Evolutionary conservation across 1,140 invertebrate species (phyloP).

Genomic region (Brachionus sp.): DNA sequence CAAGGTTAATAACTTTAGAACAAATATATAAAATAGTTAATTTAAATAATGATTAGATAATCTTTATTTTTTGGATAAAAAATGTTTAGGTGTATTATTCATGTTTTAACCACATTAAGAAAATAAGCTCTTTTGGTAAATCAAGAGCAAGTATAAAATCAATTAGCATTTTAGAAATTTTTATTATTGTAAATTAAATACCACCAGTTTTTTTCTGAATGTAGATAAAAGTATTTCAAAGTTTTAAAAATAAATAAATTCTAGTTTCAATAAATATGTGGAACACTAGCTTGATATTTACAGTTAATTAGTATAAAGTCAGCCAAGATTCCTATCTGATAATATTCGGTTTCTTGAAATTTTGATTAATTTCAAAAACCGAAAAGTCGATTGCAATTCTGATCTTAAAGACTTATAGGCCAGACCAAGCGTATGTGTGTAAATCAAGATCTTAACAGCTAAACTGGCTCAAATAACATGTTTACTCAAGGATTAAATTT

Average conservation of each 20-base stretch:
- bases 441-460: background rate
- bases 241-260: conserved; percentile 4
- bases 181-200: background rate
- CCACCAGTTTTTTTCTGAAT: background rate
- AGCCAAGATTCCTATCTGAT: background rate
- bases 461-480: background rate
- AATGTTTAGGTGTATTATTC: background rate
- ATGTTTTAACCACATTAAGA: background rate
- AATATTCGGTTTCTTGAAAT: background rate
- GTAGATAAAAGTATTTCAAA: conserved; percentile 10
- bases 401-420: background rate
- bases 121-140: background rate
- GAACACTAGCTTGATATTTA: background rate
- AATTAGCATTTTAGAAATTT: conserved; percentile 11
- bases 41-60: background rate
- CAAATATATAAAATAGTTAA: background rate
- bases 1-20: background rate
- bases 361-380: background rate
- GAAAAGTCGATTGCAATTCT: background rate
- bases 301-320: conserved; percentile 22
- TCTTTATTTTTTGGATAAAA: background rate
- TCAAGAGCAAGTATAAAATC: background rate
- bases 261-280: background rate
- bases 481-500: background rate
- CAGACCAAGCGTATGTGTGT: background rate